Evolutionary conservation across 2,797 vertebrate species (phyloP).

Genomic region (Thaleichthys pacificus): DNA sequence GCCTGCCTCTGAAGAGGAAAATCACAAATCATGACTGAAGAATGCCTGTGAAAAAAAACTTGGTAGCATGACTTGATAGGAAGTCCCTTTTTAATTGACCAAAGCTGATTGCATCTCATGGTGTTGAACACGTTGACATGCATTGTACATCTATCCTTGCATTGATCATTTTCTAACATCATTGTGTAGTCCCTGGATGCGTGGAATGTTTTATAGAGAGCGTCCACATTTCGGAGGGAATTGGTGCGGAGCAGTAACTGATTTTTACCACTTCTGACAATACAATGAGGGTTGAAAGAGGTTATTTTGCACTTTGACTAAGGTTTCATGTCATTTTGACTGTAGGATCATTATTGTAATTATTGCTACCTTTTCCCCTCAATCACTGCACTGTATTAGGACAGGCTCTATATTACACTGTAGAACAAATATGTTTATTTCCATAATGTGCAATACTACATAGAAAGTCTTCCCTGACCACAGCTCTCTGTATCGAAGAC

Average conservation of each 20-base stretch:
- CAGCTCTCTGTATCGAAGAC: background rate
- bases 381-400: constrained; percentile 2
- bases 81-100: constrained; percentile 16
- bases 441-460: constrained; percentile 23
- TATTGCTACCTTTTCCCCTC: background rate
- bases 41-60: background rate
- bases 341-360: background rate
- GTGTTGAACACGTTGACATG: constrained; percentile 30
- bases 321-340: background rate
- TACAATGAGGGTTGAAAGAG: background rate
- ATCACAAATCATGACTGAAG: background rate
- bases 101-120: constrained; percentile 27
- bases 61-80: background rate
- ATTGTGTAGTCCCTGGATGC: background rate
- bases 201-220: background rate
- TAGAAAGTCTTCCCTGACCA: constrained; percentile 8
- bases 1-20: constrained; percentile 10
- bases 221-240: background rate
- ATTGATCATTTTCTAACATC: constrained; percentile 8
- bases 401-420: constrained; percentile 7
- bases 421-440: constrained; percentile 1
- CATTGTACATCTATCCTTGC: constrained; percentile 18
- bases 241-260: background rate
- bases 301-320: constrained; percentile 4
- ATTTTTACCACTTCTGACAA: background rate